Conservation (phyloP, 2,888 invertebrate species). For the Julus scandinavius region DNA sequence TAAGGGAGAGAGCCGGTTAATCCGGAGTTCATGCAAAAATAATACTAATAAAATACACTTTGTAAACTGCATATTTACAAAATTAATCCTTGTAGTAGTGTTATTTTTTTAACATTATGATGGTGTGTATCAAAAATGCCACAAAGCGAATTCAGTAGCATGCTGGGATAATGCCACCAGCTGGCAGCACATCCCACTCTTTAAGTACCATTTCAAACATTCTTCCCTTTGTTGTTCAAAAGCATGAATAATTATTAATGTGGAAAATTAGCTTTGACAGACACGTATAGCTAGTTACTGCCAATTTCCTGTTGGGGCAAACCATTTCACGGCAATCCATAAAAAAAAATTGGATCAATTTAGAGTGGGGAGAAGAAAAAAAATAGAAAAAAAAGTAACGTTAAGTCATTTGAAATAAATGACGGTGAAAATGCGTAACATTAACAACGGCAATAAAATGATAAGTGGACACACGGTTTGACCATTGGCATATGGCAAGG, state of each 20-base stretch:
- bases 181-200: background rate
- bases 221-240: background rate
- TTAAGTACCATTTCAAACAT: background rate
- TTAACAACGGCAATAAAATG: background rate
- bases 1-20: too few species aligned
- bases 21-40: too few species aligned
- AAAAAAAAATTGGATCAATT: background rate
- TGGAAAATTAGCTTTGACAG: background rate
- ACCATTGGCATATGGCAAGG: too few species aligned
- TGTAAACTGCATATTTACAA: too few species aligned
- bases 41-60: too few species aligned
- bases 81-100: too few species aligned
- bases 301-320: background rate
- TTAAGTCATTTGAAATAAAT: constrained; percentile 34
- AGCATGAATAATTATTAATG: background rate
- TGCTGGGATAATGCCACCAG: background rate
- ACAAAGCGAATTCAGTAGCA: too few species aligned
- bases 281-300: constrained; percentile 7
- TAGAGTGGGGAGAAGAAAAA: background rate
- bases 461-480: background rate
- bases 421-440: background rate
- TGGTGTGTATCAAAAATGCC: too few species aligned
- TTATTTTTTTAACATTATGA: too few species aligned
- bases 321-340: background rate
- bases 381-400: background rate